Conservation (phyloP, 2,888 invertebrate genomes). For the Bursaphelenchus okinawaensis region DNA sequence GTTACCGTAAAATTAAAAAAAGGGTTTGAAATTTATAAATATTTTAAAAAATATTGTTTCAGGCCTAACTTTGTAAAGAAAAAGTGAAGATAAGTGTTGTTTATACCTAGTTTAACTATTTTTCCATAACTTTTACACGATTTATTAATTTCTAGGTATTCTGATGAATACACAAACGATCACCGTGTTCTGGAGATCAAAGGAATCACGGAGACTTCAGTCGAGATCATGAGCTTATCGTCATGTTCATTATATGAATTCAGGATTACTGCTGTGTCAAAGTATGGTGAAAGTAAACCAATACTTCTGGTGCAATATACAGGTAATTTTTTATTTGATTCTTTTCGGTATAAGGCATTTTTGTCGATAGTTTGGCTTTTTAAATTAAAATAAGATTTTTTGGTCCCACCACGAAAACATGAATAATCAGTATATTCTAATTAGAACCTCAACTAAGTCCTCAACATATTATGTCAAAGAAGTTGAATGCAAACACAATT, state of each 20-base stretch:
- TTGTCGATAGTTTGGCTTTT: neutral
- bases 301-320: constrained; percentile 55
- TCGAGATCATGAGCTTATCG: constrained; percentile 54
- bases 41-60: no score
- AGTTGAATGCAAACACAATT: constrained; percentile 49
- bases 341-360: neutral
- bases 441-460: constrained; percentile 55
- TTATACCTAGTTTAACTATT: neutral
- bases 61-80: no score
- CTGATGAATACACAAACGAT: constrained; percentile 6
- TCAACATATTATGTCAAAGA: constrained; percentile 52
- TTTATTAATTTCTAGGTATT: neutral
- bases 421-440: neutral
- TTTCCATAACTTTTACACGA: neutral
- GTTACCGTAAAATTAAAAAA: neutral
- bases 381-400: neutral
- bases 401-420: no score
- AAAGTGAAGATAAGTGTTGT: no score
- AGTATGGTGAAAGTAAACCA: constrained; percentile 54
- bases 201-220: constrained; percentile 41
- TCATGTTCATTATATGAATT: constrained; percentile 56
- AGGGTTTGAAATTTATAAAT: neutral
- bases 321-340: constrained; percentile 27
- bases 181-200: constrained; percentile 27
- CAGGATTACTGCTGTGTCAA: constrained; percentile 52